Conservation (phyloP, 2,113 vertebrate genomes). For the Pholis gunnellus region DNA sequence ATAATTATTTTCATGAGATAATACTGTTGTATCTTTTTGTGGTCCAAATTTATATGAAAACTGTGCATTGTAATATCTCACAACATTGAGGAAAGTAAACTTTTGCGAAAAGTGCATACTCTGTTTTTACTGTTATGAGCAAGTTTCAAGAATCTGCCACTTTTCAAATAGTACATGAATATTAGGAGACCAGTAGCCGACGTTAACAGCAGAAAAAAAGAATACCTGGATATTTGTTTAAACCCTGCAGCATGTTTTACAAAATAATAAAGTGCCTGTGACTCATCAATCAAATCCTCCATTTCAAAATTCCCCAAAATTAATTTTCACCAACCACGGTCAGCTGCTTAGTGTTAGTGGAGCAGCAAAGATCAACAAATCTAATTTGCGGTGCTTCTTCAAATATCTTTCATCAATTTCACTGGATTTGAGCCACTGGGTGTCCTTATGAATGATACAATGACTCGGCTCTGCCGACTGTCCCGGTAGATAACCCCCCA, state of each 20-base stretch:
- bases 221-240: background rate
- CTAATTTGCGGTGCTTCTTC: background rate
- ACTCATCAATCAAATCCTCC: background rate
- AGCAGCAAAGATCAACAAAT: background rate
- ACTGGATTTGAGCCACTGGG: constrained; percentile 6
- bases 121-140: too few species aligned
- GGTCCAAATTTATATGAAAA: too few species aligned
- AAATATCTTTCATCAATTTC: constrained; percentile 15
- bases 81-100: too few species aligned
- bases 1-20: background rate
- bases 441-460: constrained; percentile 23
- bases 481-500: constrained; percentile 19
- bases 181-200: background rate
- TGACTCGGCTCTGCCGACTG: constrained; percentile 13
- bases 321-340: background rate
- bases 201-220: too few species aligned
- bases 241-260: background rate
- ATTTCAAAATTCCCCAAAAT: background rate
- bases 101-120: too few species aligned
- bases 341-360: background rate
- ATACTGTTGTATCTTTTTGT: too few species aligned
- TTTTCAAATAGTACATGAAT: background rate
- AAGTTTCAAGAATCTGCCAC: background rate
- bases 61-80: too few species aligned
- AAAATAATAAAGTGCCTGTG: background rate